These are phyloP conservation scores for Syrphus vitripennis DNA, from an alignment of 2,888 invertebrate species.

Conservation along the genomic window DNA sequence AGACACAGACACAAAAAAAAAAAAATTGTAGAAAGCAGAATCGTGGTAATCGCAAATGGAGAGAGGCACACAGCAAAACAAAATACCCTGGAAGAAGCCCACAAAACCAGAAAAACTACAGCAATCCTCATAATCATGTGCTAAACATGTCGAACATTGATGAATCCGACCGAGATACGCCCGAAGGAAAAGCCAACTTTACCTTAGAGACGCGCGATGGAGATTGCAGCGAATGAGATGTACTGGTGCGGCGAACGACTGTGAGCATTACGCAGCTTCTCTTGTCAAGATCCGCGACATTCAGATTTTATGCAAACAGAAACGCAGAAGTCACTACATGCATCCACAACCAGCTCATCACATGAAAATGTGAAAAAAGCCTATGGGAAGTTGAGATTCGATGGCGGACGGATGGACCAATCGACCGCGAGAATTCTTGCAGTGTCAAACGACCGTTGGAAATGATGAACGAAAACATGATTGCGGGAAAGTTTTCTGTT, in stretches of 20 bases:
- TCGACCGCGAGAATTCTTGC: slow-evolving; percentile 56
- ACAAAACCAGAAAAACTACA: slow-evolving; percentile 67
- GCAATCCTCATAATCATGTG: slow-evolving; percentile 62
- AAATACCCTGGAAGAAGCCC: slow-evolving; percentile 29
- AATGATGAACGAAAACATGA: slow-evolving; percentile 46
- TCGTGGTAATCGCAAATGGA: slow-evolving; percentile 18
- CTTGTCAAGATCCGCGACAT: slow-evolving; percentile 49
- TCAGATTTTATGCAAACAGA: slow-evolving; percentile 65
- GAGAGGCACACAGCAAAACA: background rate
- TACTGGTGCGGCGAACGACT: slow-evolving; percentile 15
- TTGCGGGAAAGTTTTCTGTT: slow-evolving; percentile 42
- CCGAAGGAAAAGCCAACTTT: slow-evolving; percentile 33
- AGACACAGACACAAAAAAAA: slow-evolving; percentile 4
- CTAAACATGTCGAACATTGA: slow-evolving; percentile 69
- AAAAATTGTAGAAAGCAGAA: slow-evolving; percentile 47
- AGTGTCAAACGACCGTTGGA: slow-evolving; percentile 44
- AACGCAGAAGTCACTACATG: slow-evolving; percentile 55
- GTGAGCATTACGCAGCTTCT: slow-evolving; percentile 23
- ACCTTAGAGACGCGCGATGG: slow-evolving; percentile 13
- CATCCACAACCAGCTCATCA: background rate
- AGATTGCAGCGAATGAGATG: slow-evolving; percentile 51
- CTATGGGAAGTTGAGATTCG: slow-evolving; percentile 2
- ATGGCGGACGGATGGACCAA: slow-evolving; percentile 58
- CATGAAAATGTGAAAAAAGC: slow-evolving; percentile 10
- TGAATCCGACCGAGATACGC: slow-evolving; percentile 64